Base-by-base conservation (phyloP, 92 coral and sea anemone genomes). In the Actinostola sp. region DNA sequence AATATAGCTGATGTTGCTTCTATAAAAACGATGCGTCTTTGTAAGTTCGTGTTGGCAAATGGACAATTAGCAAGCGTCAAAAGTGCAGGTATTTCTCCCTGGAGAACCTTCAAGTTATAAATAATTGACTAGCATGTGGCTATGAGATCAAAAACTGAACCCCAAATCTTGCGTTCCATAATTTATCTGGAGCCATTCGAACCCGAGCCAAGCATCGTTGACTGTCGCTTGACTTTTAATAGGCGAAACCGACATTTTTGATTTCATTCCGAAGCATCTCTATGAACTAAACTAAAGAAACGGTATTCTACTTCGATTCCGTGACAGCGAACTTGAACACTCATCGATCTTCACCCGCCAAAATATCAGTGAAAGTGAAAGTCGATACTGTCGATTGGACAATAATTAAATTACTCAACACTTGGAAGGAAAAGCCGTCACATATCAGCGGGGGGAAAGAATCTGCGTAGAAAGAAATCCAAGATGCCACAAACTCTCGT, bases 401-500 rank as follows among this genome's bases (percentile, higher is more conserved):
- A 8, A 15, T 15, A 41, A 41, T 41, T 41, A 41, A 8, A 8
- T 36, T 4, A 36, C 42, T 36, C 11, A 36, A 36, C 11, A 11
- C 42, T 36, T 36, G 11, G 42, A 4, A 4, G 42, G 42, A 4
- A 36, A 46, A 46, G 19, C 8, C 21, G 59, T 53, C 21, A 46
- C 59, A 28, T 15, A 16, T 1, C 59, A 53, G 59, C 59, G 31
- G 59, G 25, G 23, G 1, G 15, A 60, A 28, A 36, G 45, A 14
- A 39, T 39, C 14, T 39, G n/a, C n/a, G n/a, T n/a, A n/a, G n/a
- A n/a, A n/a, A n/a, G n/a, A n/a, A n/a, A n/a, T n/a, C 15, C 14
- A 25, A 34, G 41, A 89, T 89, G 94, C 94, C 94, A 24, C 59
- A 75, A 7, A 85, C 85, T 53, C 80, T 79, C 53, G 58, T 85